These are phyloP conservation scores for Poeciliopsis occidentalis DNA, from an alignment of 2,113 vertebrate genomes.

Conservation along the genomic window DNA sequence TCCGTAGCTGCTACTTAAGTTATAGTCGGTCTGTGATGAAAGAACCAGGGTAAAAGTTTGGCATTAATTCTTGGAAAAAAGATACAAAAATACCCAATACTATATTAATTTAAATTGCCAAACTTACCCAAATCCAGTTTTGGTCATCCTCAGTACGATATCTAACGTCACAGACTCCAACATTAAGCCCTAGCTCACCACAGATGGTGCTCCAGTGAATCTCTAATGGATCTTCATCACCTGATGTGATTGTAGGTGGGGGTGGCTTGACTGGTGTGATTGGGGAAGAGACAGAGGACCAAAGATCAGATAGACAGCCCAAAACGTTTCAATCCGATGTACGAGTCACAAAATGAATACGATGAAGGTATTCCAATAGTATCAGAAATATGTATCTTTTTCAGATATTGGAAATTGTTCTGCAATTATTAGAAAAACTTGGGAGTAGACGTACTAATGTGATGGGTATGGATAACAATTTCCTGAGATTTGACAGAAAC, in stretches of 20 bases:
- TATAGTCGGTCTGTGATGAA: slow-evolving; percentile 18
- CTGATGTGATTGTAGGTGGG: slow-evolving; percentile 27
- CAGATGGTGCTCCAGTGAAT: slow-evolving; percentile 59
- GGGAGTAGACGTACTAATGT: slow-evolving; percentile 64
- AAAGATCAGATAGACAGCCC: neutral
- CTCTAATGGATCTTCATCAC: slow-evolving; percentile 15
- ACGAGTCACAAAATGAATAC: neutral
- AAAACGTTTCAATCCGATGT: too few relatives aligned
- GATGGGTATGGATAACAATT: slow-evolving; percentile 29
- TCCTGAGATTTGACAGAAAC: slow-evolving; percentile 39
- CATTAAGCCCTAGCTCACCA: neutral
- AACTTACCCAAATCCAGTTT: slow-evolving; percentile 67
- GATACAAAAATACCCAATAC: neutral
- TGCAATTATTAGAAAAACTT: neutral
- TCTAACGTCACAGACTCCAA: slow-evolving; percentile 47
- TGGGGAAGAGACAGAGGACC: neutral
- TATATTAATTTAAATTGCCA: neutral
- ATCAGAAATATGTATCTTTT: neutral
- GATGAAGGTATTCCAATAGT: neutral
- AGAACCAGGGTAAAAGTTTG: neutral
- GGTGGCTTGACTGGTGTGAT: slow-evolving; percentile 58
- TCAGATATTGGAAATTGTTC: neutral
- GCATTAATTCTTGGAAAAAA: neutral
- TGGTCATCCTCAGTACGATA: slow-evolving; percentile 35
- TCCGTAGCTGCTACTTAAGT: neutral